A percentile compares a stretch with the other conserved stretches of the same genome.
Evolutionary conservation across 1,140 invertebrate species (phyloP).

Genomic region (Drosophila ironensis): DNA sequence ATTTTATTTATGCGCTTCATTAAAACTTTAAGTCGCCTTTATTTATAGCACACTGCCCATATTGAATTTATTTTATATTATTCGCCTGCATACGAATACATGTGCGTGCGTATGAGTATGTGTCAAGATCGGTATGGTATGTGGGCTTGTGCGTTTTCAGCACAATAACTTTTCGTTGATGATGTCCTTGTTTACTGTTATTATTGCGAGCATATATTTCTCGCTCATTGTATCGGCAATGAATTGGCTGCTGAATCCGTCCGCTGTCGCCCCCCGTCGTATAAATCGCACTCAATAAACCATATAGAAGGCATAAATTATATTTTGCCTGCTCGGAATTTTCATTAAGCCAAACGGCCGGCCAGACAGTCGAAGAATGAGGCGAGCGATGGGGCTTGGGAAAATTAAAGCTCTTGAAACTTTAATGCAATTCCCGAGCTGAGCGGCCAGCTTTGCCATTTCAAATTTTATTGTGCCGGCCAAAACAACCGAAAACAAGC

Average conservation of each 20-base stretch:
- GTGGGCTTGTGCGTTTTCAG: constrained; percentile 17
- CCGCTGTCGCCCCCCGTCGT: constrained; percentile 59
- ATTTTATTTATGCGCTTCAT: constrained; percentile 78
- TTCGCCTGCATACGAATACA: neutral
- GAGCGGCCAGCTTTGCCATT: constrained; percentile 24
- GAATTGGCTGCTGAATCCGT: constrained; percentile 48
- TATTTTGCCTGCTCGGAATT: constrained; percentile 65
- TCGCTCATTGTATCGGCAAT: constrained; percentile 51
- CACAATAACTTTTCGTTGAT: constrained; percentile 38
- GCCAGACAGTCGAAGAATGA: constrained; percentile 11
- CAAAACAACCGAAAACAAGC: constrained; percentile 21
- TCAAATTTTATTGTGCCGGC: constrained; percentile 46
- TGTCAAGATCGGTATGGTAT: no score
- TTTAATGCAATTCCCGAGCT: constrained; percentile 62
- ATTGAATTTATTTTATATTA: constrained; percentile 63
- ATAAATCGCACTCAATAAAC: constrained; percentile 80
- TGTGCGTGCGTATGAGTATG: neutral
- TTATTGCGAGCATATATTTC: constrained; percentile 39
- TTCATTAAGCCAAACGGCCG: constrained; percentile 62
- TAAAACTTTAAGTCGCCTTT: constrained; percentile 73
- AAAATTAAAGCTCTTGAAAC: constrained; percentile 73
- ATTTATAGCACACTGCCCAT: constrained; percentile 58
- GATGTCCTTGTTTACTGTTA: constrained; percentile 41
- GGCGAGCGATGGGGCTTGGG: neutral
- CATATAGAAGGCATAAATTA: constrained; percentile 76